A percentile compares a stretch with the other conserved stretches of the same genome.
Conservation (phyloP, 1,140 invertebrate species). For the Galleria mellonella region DNA sequence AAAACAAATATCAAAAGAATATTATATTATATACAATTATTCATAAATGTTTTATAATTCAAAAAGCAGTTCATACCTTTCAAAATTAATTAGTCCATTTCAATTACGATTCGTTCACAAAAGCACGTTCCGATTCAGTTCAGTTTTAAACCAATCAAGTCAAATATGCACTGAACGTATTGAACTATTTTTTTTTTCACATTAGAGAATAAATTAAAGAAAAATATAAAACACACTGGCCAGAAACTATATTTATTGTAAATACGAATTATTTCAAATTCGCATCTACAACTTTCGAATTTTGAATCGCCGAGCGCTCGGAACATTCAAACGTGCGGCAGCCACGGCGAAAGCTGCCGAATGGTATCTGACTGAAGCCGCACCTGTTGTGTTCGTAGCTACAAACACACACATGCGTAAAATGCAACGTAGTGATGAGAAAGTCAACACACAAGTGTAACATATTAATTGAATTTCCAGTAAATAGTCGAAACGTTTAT, state of each 20-base stretch:
- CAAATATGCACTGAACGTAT: neutral
- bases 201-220: neutral
- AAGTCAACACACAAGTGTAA: neutral
- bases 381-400: conserved; percentile 38
- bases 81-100: neutral
- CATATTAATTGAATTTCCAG: neutral
- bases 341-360: conserved; percentile 22
- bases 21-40: no score
- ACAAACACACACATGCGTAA: conserved; percentile 5
- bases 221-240: conserved; percentile 3
- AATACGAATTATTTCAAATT: neutral
- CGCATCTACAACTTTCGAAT: neutral
- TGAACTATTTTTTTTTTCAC: neutral
- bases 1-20: no score
- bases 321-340: conserved; percentile 19
- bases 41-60: no score
- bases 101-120: neutral
- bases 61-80: neutral
- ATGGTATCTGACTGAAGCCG: conserved; percentile 15
- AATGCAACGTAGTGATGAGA: neutral
- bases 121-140: neutral
- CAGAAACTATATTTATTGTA: neutral
- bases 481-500: neutral
- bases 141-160: neutral
- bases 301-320: neutral